Base-by-base conservation (phyloP, 2,888 invertebrate genomes). In the Eupithecia inturbata region DNA sequence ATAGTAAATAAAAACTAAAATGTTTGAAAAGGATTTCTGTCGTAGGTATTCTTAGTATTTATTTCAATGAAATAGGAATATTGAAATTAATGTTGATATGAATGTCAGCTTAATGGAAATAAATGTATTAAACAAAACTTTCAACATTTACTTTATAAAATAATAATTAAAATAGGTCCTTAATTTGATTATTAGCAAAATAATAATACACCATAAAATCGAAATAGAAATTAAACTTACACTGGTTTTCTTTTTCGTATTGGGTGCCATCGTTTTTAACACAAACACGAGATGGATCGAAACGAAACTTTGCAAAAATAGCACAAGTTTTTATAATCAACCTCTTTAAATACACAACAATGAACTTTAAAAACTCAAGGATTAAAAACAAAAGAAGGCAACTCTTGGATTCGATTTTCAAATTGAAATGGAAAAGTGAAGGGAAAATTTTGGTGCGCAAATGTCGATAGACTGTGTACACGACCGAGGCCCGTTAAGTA, bases 401-500 rank as follows among this genome's bases (percentile, higher is more conserved):
- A 63, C 31, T 62, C 1, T 69, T 71, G 49, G 6, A 72, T 16
- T 71, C 62, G 6, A 72, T 16, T 70, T 75, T 67, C 53, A 26
- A 69, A 53, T 49, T 68, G 10, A 70, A 53, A 33, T 57, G 3
- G n/a, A n/a, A 63, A 67, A 75, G 72, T 67, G 33, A 57, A 64
- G 70, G 57, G 63, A 49, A 62, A 69, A 45, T 68, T 62, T 70
- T 28, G 53, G 16, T 31, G 57, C 71, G 75, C 80, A 77, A 70
- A 72, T 77, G 80, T 82, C 81, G 80, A 85, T 82, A 81, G 81
- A 88, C 88, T 89, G 85, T 85, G 85, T 75, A 77, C 71, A 76
- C 77, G 79, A 82, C 80, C 84, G 82, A 82, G 86, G 85, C 82
- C 83, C 84, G 85, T 84, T 73, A 89, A 88, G 90, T 88, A 91